phyloP scores from a whole-genome alignment of 2,113 vertebrate species.

The Steatornis caripensis region DNA sequence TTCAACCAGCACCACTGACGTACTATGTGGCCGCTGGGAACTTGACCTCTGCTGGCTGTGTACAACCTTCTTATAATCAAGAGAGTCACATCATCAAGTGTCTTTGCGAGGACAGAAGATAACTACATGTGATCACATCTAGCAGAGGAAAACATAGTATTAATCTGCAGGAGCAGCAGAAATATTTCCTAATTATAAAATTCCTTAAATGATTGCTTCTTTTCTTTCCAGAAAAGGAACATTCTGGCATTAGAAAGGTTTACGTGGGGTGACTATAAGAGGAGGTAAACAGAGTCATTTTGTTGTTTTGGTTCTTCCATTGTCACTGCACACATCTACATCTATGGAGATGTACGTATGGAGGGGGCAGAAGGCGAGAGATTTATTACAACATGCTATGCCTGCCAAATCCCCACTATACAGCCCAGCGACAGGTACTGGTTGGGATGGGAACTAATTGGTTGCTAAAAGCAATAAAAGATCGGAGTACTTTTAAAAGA shows the following conservation, averaged over 20 bases:
- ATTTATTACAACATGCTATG: not conserved
- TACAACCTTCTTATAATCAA: not conserved
- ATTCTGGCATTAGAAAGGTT: not conserved
- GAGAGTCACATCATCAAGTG: not conserved
- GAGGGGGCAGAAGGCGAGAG: not conserved
- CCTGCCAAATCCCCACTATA: not conserved
- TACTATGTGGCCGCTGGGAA: not conserved
- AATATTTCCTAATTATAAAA: not conserved
- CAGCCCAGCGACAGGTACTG: not conserved
- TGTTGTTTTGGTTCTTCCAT: not conserved
- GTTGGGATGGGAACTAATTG: not conserved
- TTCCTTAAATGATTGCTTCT: not conserved
- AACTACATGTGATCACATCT: not conserved
- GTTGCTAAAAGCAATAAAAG: not conserved
- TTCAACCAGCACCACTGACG: not conserved
- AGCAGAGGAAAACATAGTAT: not conserved
- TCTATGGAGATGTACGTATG: no score
- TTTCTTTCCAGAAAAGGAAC: not conserved
- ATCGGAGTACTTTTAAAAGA: not conserved
- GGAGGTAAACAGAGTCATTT: not conserved
- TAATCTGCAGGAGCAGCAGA: not conserved
- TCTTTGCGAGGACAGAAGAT: slow-evolving; percentile 5
- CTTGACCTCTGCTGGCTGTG: not conserved
- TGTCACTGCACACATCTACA: not conserved
- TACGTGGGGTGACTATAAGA: not conserved